A percentile compares a stretch with the other conserved stretches of the same genome.
Conservation (phyloP, 2,113 vertebrate genomes). For the Ciconia maguari region DNA sequence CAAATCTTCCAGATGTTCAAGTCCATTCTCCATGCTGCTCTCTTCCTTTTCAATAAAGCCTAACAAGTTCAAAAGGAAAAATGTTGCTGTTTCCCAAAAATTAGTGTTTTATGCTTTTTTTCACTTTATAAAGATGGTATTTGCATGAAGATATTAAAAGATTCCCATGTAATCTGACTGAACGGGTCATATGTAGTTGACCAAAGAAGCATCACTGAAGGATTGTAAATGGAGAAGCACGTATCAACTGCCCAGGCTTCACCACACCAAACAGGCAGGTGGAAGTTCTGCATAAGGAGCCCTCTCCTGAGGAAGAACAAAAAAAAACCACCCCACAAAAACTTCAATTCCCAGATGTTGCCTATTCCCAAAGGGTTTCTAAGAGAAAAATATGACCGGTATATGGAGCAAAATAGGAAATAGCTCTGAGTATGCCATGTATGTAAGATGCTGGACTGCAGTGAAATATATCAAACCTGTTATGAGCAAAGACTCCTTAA, state of each 20-base stretch:
- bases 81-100: background rate
- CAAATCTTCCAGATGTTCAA: background rate
- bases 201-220: background rate
- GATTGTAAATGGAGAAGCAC: background rate
- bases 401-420: background rate
- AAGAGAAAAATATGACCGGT: background rate
- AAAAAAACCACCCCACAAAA: background rate
- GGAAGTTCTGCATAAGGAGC: background rate
- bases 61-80: background rate
- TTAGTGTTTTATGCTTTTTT: fast-evolving
- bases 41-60: background rate
- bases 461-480: background rate
- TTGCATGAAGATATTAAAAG: background rate
- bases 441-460: background rate
- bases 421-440: background rate
- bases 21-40: background rate
- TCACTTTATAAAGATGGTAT: background rate
- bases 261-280: background rate
- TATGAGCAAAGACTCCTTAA: background rate
- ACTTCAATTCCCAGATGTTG: background rate
- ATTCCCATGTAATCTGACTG: background rate
- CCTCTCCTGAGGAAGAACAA: background rate
- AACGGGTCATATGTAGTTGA: background rate
- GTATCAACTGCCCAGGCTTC: background rate
- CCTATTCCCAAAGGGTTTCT: background rate